Evolutionary conservation across 2,113 vertebrate genomes (phyloP), one percentile per base, ranked within the genome.

Genomic region (Ifrita kowaldi): DNA sequence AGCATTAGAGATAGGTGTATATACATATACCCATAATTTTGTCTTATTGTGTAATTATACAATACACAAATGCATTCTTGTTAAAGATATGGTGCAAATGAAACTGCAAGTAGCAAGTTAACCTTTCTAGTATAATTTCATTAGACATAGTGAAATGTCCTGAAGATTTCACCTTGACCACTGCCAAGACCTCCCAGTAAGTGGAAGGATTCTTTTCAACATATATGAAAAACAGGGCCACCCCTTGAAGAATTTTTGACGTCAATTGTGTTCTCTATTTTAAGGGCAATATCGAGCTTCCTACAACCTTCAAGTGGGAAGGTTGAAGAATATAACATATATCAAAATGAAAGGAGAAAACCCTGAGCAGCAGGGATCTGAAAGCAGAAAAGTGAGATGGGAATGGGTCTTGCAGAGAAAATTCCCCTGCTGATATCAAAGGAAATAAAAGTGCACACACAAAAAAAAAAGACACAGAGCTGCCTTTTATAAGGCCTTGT

Each of bases 351-450:
- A 96, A 96, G 93, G 83, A 92, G 90, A 92, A 97, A 96, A 96
- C 93, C 90, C 79, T 95, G 85, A 97, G 83, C 96, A 97, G 95
- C 95, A 97, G 96, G 95, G 95, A 94, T 96, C 95, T 96, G 90
- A 96, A 95, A 97, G 90, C 92, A 96, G 95, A 94, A 93, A 96
- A 96, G 95, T 96, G 93, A 96, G 96, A 96, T 95, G 85, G 96
- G 95, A 96, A 96, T 90, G 90, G 90, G 95, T 96, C 95, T 97
- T 93, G 90, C 95, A 96, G 95, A 96, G 96, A 96, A 97, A 96
- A 97, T 97, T 95, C 95, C 88, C 95, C 95, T 88, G 96, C 96
- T 97, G 96, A 95, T 96, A 97, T 97, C 96, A 97, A 96, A 96
- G 96, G 95, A 97, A 97, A 95, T 96, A 97, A 96, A 95, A 97